These are phyloP conservation scores for Epinotia bilunana DNA, from an alignment of 2,888 invertebrate genomes.

Conservation along the genomic window DNA sequence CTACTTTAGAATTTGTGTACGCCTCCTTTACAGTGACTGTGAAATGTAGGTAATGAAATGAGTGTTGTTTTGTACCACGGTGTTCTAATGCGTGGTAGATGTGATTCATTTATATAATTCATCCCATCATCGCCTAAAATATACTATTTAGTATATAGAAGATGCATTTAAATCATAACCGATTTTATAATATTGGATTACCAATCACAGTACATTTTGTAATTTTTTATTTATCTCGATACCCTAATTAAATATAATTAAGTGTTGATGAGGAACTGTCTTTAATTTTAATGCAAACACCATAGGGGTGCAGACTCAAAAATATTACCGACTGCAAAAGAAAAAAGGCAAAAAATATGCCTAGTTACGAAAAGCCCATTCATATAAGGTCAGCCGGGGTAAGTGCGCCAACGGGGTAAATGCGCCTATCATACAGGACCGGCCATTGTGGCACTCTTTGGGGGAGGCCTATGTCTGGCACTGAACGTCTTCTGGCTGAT, in stretches of 20 bases:
- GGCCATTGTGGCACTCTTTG: no score
- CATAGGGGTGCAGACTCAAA: no score
- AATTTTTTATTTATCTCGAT: conserved; percentile 52
- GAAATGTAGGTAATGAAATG: conserved; percentile 15
- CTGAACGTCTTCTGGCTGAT: no score
- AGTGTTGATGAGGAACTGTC: conserved; percentile 63
- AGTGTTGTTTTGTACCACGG: conserved; percentile 29
- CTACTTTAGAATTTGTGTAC: conserved; percentile 11
- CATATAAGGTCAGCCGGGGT: no score
- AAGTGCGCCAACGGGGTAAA: no score
- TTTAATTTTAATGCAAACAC: conserved; percentile 23
- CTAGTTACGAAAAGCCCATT: no score
- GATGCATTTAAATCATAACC: conserved; percentile 35
- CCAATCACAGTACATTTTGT: conserved; percentile 47
- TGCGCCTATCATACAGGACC: no score
- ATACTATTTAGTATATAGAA: conserved; percentile 28
- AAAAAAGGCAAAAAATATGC: no score
- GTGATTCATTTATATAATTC: background rate
- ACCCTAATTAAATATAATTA: conserved; percentile 67
- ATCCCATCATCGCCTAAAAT: conserved; percentile 28
- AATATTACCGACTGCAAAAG: no score
- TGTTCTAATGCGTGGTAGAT: background rate
- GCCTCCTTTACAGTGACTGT: conserved; percentile 23
- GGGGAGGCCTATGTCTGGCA: no score
- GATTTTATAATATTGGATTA: conserved; percentile 27